Base-by-base conservation (phyloP, 2,888 invertebrate genomes). In the Lepidocyrtinus sp. region DNA sequence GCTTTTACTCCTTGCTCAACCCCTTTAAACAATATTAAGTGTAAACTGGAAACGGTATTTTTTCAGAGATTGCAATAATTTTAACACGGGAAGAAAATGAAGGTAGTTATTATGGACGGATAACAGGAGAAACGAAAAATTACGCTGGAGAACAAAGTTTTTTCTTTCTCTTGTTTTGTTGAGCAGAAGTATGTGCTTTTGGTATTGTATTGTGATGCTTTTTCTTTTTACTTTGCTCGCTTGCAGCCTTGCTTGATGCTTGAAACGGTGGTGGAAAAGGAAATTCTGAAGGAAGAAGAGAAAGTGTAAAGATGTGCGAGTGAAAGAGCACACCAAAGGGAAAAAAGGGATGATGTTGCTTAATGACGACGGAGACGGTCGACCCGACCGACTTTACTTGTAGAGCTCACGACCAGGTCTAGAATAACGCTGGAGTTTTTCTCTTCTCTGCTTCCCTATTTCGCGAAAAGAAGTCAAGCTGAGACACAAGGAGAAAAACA, bases 321-420 rank as follows among this genome's bases (percentile, higher is more conserved):
- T 70, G 64, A 76, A 70, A 71, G 67, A 64, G 77, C 61, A 67
- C 70, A 50, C 50, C 50, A 50, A 67, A 72, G 77, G 76, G 72
- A 72, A 77, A 71, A 77, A 77, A 77, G 77, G 77, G 77, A 77
- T 77, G 77, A 77, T 77, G 62, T 59, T 77, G 67, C 77, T 65
- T 77, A 77, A 67, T 72, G 65, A 77, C 71, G 77, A 77, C 77
- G 77, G 77, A 77, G 77, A 77, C 72, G 77, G 77, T 77, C 77
- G 77, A 77, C 77, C 77, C 77, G 72, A 72, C 77, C 77, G 77
- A 77, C 77, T 77, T 77, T 77, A 77, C 77, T 77, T 77, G 77
- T 77, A 72, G 77, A 77, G 77, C 77, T 77, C 77, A 67, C 71
- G 70, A 70, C 77, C 77, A 72, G 71, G 65, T 77, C 77, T 77